Conservation (phyloP, 2,113 vertebrate species). For the Gila orcuttii region DNA sequence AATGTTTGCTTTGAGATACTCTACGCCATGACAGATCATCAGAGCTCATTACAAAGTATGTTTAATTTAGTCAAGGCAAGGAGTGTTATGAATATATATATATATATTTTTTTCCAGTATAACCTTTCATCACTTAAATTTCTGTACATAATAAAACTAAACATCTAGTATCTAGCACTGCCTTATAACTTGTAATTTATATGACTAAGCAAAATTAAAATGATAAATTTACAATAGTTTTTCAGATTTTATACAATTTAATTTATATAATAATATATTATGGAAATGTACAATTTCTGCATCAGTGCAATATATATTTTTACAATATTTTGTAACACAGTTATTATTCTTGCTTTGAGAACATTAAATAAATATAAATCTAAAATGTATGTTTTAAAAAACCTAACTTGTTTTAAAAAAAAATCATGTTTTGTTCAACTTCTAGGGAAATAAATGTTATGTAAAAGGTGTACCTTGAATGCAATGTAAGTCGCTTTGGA, state of each 20-base stretch:
- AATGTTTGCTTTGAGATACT: constrained; percentile 6
- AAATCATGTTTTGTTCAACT: too few relatives aligned
- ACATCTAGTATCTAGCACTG: not conserved
- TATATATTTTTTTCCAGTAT: not conserved
- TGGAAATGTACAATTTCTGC: not conserved
- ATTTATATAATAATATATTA: not conserved
- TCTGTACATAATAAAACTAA: not conserved
- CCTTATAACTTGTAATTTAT: not conserved
- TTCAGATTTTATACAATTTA: not conserved
- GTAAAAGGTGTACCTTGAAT: too few relatives aligned
- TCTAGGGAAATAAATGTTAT: too few relatives aligned
- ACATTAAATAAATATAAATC: not conserved
- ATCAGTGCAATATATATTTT: not conserved
- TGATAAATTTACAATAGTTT: too few relatives aligned
- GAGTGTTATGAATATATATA: not conserved
- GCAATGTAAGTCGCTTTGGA: too few relatives aligned
- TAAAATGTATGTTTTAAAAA: not conserved
- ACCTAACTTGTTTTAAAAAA: too few relatives aligned
- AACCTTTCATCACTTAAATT: not conserved
- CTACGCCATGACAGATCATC: not conserved
- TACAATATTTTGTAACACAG: not conserved
- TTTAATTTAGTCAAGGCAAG: not conserved
- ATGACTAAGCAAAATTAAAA: not conserved
- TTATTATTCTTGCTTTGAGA: not conserved
- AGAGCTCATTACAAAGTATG: not conserved